Percentiles rank a stretch among this genome's conserved stretches.
Evolutionary conservation across 2,888 invertebrate genomes (phyloP).

Genomic region (Cataglyphis livida): DNA sequence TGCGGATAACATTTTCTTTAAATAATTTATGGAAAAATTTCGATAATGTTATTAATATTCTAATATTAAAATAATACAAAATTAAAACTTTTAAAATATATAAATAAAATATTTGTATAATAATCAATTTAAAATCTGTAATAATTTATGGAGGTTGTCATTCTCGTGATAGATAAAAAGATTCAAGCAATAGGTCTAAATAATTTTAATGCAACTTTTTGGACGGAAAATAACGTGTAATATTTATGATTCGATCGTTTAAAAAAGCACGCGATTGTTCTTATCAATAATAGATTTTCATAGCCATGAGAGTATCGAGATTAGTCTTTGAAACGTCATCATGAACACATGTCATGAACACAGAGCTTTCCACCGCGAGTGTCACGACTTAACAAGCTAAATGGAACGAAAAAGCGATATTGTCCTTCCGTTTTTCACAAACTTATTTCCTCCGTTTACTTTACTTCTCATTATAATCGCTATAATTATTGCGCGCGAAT

Average conservation of each 20-base stretch:
- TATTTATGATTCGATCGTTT: constrained; percentile 10
- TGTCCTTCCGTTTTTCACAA: constrained; percentile 80
- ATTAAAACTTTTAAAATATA: not conserved
- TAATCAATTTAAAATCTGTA: not conserved
- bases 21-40: not conserved
- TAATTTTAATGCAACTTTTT: not conserved
- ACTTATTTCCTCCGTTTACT: constrained; percentile 70
- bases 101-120: not conserved
- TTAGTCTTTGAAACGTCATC: constrained; percentile 10
- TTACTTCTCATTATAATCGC: constrained; percentile 61
- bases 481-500: constrained; percentile 46
- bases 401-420: constrained; percentile 80
- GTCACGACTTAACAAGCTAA: constrained; percentile 72
- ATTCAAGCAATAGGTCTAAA: not conserved
- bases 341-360: not conserved
- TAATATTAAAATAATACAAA: not conserved
- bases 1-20: not conserved
- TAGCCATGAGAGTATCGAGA: not conserved
- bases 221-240: not conserved
- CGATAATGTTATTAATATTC: not conserved
- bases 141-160: not conserved
- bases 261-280: constrained; percentile 36
- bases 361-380: constrained; percentile 63
- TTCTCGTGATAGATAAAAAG: not conserved
- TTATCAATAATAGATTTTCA: constrained; percentile 6